Evolutionary conservation across 2,797 vertebrate species (phyloP), one percentile per base, ranked within the genome.

Genomic region (Fistularia tabacaria): DNA sequence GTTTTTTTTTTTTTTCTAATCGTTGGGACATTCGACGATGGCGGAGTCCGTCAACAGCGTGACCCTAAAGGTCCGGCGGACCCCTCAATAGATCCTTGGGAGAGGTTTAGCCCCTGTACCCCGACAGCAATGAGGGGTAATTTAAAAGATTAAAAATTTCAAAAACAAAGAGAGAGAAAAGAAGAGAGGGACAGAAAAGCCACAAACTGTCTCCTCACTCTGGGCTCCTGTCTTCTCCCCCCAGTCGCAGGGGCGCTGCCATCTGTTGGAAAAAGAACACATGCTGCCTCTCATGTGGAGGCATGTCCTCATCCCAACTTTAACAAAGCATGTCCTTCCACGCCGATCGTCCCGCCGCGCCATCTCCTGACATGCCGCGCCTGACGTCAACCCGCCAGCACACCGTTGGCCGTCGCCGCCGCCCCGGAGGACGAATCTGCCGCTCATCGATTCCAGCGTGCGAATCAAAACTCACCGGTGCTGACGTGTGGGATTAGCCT

Each of bases 181-280:
- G 8, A 64, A 67, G n/a, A 68, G 54, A 65, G 64, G 51, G 54
- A 54, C 43, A 60, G 62, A 40, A 38, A 68, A 78, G 53, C 44
- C 63, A 53, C 61, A 69, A 57, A 64, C 60, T 63, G 50, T 45
- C 58, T 52, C 59, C 57, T 56, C 53, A 25, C 25, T 12, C 37
- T 42, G 14, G n/a, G 50, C 43, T 51, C 37, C 54, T 58, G 57
- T 62, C 66, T 74, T 70, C 63, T 60, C 63, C 51, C 75, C 56
- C 55, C 72, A 73, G 73, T 76, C 59, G 45, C 69, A 71, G 42
- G 66, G 80, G 74, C 71, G 70, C 70, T 74, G 75, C 84, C 81
- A 84, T 87, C 82, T 85, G 85, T 85, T 77, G 84, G 80, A 85
- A 80, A 76, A 71, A 52, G 75, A 79, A 43, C 75, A 66, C 81